Base-by-base conservation (phyloP, 2,113 vertebrate genomes). In the Barbus barbus region DNA sequence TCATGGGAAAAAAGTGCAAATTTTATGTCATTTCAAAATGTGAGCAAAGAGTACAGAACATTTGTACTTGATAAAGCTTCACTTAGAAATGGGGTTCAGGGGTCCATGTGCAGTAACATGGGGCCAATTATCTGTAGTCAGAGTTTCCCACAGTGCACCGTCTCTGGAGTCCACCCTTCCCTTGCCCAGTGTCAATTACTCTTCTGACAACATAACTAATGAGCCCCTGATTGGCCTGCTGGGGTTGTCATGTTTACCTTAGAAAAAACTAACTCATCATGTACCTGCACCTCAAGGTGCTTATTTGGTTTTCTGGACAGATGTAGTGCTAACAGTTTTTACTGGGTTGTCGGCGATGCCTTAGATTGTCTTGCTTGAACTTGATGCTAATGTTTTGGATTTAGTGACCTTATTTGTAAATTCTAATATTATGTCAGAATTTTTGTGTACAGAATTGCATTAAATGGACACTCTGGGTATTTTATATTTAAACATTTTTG, bases 201-300 rank as follows among this genome's bases (percentile, higher is more conserved):
- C 90, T 86, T 88, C 86, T 89, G 88, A 93, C 93, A 92, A 89
- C 89, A 92, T 88, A 87, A 89, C 90, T 93, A 93, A 95, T 95
- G 93, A 94, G 91, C 88, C 88, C 85, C 90, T 92, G 92, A 94
- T 93, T 94, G 89, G 91, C 91, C 89, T 79, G 88, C 87, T 90
- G 88, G 83, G 85, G 83, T 69, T 85, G 84, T 78, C 67, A 5
- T 86, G 67, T 83, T 83, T 79, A 69, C 67, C 79, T 86, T 61
- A 2, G 78, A 85, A 85, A 80, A 65, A 33, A 80, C 58, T 26
- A 46, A 83, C 63, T 81, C 44, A 84, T 73, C n/a, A 41, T 84
- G 61, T 60, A 28, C 24, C 65, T 60, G 56, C 41, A 51, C 44
- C 46, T 31, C 26, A 73, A n/a, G 51, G 46, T 79, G n/a, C 38